Conservation (phyloP, 2,113 vertebrate species). For the Marcusenius ussheri region DNA sequence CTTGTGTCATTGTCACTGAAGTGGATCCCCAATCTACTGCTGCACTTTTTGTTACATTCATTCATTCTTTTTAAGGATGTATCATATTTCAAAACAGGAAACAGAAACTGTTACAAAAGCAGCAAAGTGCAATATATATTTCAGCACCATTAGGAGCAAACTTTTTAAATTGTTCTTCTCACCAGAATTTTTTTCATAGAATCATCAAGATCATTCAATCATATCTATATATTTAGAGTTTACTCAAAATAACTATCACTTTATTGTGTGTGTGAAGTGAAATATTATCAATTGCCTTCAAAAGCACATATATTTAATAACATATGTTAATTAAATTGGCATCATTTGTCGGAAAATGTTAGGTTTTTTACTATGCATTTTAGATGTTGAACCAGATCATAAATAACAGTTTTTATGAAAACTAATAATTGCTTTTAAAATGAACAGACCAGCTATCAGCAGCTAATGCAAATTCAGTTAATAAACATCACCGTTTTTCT, state of each 20-base stretch:
- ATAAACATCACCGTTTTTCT: neutral
- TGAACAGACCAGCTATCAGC: neutral
- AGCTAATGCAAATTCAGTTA: neutral
- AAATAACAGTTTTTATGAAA: neutral
- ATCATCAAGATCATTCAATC: neutral
- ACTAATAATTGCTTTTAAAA: neutral
- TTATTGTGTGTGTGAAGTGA: neutral
- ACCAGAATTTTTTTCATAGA: neutral
- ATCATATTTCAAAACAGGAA: conserved; percentile 7
- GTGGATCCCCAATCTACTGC: neutral
- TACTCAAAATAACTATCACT: neutral
- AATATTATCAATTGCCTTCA: neutral
- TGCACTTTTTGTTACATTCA: neutral
- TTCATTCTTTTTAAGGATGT: neutral
- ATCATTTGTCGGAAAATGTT: neutral
- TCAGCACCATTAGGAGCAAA: neutral
- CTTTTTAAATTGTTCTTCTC: neutral
- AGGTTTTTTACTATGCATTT: neutral
- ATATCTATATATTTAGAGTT: neutral
- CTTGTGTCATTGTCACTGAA: neutral
- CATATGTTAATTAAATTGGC: neutral
- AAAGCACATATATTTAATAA: neutral
- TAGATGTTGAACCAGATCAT: neutral
- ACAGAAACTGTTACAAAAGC: neutral
- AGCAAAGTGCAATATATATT: neutral